Conservation (phyloP, 2,888 invertebrate species). For the Sisyra terminalis region DNA sequence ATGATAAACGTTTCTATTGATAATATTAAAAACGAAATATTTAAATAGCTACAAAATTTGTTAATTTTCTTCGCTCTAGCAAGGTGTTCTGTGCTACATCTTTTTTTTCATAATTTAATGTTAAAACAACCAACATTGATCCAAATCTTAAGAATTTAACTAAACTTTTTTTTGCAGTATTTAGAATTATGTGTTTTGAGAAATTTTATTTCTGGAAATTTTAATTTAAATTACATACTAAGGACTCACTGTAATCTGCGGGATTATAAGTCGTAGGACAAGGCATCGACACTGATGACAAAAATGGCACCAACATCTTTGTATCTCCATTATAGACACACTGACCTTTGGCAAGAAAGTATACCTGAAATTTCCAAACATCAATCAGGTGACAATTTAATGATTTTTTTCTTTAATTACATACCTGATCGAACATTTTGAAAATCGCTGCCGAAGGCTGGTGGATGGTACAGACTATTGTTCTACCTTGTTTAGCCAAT, state of each 20-base stretch:
- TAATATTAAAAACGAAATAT: no score
- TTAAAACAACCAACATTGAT: no score
- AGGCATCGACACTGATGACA: conserved; percentile 41
- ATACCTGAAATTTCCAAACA: conserved; percentile 16
- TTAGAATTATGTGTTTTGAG: no score
- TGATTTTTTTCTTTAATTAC: not conserved
- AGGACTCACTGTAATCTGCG: conserved; percentile 42
- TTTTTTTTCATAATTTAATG: no score
- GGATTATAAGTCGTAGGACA: conserved; percentile 69
- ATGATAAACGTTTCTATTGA: no score
- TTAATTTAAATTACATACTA: not conserved
- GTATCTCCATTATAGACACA: conserved; percentile 54
- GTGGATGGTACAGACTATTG: conserved; percentile 53
- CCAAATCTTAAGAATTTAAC: no score
- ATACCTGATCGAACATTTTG: conserved; percentile 41
- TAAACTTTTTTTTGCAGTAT: no score
- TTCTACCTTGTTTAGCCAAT: conserved; percentile 43
- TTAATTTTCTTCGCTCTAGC: no score
- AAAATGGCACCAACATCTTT: conserved; percentile 48
- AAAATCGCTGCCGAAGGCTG: conserved; percentile 50
- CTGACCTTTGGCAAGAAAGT: conserved; percentile 39
- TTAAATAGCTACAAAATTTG: no score
- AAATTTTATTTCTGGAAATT: no score
- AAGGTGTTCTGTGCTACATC: no score
- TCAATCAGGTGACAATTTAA: no score